These are phyloP conservation scores for Glyptemys insculpta DNA, from an alignment of 2,797 vertebrate genomes.

Conservation along the genomic window DNA sequence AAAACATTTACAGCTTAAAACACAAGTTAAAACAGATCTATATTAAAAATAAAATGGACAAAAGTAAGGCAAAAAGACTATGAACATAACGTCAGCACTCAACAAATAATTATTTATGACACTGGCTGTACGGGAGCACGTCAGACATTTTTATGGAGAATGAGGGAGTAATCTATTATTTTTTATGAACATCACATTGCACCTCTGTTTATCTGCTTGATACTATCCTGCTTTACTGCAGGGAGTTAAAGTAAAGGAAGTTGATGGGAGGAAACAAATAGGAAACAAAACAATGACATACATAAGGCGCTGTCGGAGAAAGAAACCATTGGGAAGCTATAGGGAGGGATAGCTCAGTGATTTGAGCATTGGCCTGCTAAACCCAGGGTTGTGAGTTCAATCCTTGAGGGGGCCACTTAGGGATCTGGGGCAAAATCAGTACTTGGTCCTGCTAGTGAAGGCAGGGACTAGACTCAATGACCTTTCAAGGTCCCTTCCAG, in stretches of 20 bases:
- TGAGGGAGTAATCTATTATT: background rate
- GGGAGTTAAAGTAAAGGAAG: background rate
- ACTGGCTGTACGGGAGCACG: accelerated
- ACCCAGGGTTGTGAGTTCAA: too few relatives aligned
- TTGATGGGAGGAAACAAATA: background rate
- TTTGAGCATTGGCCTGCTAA: too few relatives aligned
- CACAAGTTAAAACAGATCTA: background rate
- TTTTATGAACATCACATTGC: background rate
- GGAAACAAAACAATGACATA: background rate
- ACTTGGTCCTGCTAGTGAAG: too few relatives aligned
- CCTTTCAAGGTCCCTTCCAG: too few relatives aligned
- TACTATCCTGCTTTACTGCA: background rate
- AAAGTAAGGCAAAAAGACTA: background rate
- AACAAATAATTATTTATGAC: background rate
- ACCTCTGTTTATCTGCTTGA: background rate
- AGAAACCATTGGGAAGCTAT: background rate
- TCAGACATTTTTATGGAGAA: background rate
- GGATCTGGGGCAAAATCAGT: too few relatives aligned
- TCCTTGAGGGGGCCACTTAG: too few relatives aligned
- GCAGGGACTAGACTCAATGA: too few relatives aligned
- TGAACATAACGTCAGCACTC: background rate
- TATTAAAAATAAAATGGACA: background rate
- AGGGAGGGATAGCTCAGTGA: too few relatives aligned
- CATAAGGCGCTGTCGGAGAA: background rate
- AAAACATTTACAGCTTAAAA: background rate